Conservation (phyloP, 2,797 vertebrate genomes). For the Phalloptychus januarius region DNA sequence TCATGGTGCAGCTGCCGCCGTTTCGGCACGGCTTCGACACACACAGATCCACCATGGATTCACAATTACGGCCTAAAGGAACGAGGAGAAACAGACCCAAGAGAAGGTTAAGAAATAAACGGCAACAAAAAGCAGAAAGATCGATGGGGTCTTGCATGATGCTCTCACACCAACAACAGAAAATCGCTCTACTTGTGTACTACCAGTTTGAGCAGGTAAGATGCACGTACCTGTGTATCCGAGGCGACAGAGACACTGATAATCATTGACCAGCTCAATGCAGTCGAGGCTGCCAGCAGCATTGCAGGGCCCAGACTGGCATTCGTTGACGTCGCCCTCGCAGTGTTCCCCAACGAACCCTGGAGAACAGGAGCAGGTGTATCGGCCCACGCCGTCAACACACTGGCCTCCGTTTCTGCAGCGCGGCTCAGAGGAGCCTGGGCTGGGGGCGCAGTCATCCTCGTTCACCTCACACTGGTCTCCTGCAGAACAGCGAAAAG, state of each 20-base stretch:
- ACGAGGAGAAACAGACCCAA: background rate
- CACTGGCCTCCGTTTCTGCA: constrained; percentile 85
- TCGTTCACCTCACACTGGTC: constrained; percentile 78
- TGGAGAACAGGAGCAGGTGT: constrained; percentile 85
- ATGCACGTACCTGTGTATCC: constrained; percentile 86
- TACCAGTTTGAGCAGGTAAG: background rate
- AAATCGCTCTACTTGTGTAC: background rate
- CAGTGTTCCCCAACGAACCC: constrained; percentile 92
- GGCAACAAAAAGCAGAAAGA: background rate
- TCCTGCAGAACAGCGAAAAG: constrained; percentile 59
- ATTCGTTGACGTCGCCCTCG: constrained; percentile 93
- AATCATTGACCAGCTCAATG: constrained; percentile 87
- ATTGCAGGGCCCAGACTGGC: constrained; percentile 87
- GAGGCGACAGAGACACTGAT: constrained; percentile 87
- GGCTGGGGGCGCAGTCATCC: constrained; percentile 81
- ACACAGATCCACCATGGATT: constrained; percentile 91
- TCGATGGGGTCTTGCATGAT: background rate
- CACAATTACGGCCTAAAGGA: constrained; percentile 88
- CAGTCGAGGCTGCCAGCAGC: constrained; percentile 88
- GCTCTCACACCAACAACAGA: background rate
- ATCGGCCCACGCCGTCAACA: constrained; percentile 87
- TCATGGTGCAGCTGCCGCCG: constrained; percentile 85
- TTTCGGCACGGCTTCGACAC: constrained; percentile 88
- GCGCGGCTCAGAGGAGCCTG: constrained; percentile 65
- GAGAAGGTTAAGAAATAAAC: background rate